Evolutionary conservation across 2,113 vertebrate genomes (phyloP).

Genomic region (Candoia aspera): DNA sequence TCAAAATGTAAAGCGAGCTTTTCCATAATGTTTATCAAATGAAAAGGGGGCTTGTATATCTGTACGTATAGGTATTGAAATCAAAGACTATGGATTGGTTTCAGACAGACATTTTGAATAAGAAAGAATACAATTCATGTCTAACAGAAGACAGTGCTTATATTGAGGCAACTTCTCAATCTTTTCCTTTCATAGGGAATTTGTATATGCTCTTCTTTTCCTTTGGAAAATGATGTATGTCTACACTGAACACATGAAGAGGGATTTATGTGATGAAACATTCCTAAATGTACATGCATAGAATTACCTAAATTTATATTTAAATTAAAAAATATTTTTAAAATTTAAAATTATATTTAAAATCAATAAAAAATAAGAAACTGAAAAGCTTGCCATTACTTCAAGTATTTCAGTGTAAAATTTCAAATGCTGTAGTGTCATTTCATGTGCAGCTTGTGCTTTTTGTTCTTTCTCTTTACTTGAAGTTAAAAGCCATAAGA

Average conservation of each 20-base stretch:
- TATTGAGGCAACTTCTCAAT: neutral
- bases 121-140: neutral
- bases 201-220: neutral
- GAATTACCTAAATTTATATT: neutral
- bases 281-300: neutral
- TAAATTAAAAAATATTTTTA: too few species aligned
- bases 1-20: neutral
- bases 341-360: too few species aligned
- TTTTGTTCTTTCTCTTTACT: slow-evolving; percentile 20
- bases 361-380: neutral
- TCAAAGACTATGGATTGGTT: neutral
- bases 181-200: neutral
- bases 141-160: neutral
- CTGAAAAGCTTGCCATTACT: neutral
- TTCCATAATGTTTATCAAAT: neutral
- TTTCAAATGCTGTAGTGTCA: neutral
- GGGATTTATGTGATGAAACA: too few species aligned
- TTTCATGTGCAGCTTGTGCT: slow-evolving; percentile 26
- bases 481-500: slow-evolving; percentile 34
- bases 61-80: neutral
- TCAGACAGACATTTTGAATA: neutral
- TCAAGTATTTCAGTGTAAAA: neutral
- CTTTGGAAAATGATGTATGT: neutral
- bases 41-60: neutral
- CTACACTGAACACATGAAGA: too few species aligned